phyloP scores from a whole-genome alignment of 2,113 vertebrate species.

The Tor tambroides region DNA sequence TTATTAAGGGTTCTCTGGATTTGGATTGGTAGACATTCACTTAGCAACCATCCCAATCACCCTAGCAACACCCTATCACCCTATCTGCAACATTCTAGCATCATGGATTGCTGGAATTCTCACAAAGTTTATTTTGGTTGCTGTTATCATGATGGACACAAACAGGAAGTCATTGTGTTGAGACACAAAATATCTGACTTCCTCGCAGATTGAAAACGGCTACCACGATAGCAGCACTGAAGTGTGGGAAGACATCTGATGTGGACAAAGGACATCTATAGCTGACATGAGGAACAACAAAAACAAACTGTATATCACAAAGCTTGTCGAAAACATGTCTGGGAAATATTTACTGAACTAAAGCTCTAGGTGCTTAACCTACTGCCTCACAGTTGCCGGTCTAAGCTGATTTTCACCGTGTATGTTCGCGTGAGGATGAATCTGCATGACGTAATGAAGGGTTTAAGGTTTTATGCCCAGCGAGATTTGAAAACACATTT shows the following conservation, averaged over 20 bases:
- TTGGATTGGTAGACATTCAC: background rate
- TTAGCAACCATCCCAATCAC: background rate
- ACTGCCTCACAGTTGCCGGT: slow-evolving; percentile 10
- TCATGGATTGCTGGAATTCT: slow-evolving; percentile 14
- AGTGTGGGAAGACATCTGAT: background rate
- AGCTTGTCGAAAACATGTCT: background rate
- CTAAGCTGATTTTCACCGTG: slow-evolving; percentile 32
- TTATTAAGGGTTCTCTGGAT: background rate
- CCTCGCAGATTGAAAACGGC: slow-evolving; percentile 44
- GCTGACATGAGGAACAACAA: too few relatives aligned
- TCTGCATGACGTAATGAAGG: slow-evolving; percentile 57
- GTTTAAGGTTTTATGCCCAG: slow-evolving; percentile 54
- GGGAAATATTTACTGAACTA: background rate
- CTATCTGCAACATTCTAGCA: background rate
- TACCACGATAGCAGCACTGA: background rate
- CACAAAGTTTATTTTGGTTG: slow-evolving; percentile 59
- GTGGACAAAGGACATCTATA: too few relatives aligned
- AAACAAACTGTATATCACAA: background rate
- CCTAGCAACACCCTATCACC: background rate
- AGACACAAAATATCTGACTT: slow-evolving; percentile 49
- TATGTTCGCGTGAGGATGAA: slow-evolving; percentile 39
- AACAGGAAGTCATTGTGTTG: slow-evolving; percentile 73
- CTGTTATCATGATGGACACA: slow-evolving; percentile 68
- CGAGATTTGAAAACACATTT: slow-evolving; percentile 55
- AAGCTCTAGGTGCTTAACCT: slow-evolving; percentile 17